Evolutionary conservation across 1,140 invertebrate species (phyloP).

Genomic region (Plectus sambesii): DNA sequence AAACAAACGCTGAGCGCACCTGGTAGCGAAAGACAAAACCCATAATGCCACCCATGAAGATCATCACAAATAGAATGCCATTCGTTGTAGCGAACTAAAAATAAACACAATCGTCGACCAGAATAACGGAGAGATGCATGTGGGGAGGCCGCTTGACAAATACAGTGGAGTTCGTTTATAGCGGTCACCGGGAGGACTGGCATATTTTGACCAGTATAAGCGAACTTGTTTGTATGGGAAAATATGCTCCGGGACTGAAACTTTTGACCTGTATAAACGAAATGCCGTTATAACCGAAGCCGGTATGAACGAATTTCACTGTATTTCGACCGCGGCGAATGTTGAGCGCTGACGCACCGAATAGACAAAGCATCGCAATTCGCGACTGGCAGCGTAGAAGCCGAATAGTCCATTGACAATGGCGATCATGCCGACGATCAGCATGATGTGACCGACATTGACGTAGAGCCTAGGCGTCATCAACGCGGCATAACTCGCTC

Average conservation of each 20-base stretch:
- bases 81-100: constrained; percentile 38
- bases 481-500: constrained; percentile 39
- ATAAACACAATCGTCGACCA: no score
- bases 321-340: no score
- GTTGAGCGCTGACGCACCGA: no score
- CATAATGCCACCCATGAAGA: constrained; percentile 42
- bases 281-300: neutral
- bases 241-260: no score
- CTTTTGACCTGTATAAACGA: constrained; percentile 3
- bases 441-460: constrained; percentile 39
- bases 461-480: constrained; percentile 40
- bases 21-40: constrained; percentile 41
- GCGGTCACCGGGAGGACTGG: no score
- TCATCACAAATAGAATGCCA: constrained; percentile 40
- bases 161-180: no score
- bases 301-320: no score
- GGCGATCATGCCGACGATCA: constrained; percentile 22
- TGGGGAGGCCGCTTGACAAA: no score
- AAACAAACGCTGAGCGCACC: no score
- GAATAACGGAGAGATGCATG: no score
- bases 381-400: constrained; percentile 33
- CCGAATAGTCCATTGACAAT: constrained; percentile 33
- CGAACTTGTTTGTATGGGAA: no score
- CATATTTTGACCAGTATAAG: no score
- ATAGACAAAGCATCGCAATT: constrained; percentile 40